Evolutionary conservation across 2,797 vertebrate species (phyloP).

Genomic region (Chrosomus eos): DNA sequence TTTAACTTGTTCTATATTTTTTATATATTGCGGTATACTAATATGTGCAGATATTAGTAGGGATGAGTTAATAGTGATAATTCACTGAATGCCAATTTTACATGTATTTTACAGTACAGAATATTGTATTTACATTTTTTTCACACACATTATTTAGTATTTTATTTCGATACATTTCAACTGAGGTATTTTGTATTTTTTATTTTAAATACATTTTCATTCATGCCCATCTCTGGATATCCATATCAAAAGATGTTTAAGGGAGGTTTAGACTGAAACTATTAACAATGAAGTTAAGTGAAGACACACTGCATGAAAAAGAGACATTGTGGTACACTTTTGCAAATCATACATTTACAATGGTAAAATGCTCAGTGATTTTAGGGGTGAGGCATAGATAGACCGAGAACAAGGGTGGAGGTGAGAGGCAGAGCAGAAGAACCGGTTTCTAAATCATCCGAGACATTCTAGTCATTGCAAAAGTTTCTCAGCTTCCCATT

Average conservation of each 20-base stretch:
- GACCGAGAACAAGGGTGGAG: conserved; percentile 24
- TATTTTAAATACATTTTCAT: not conserved
- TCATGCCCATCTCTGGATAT: not conserved
- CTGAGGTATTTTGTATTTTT: not conserved
- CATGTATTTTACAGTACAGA: not conserved
- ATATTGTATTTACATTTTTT: not conserved
- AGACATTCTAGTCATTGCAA: conserved; percentile 41
- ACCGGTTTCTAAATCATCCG: conserved; percentile 35
- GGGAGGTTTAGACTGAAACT: not conserved
- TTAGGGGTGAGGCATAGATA: conserved; percentile 38
- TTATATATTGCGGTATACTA: not conserved
- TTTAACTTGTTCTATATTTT: not conserved
- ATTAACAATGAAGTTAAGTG: not conserved
- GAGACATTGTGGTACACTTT: not conserved
- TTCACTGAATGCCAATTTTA: not conserved
- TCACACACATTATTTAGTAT: too few species aligned
- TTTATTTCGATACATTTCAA: not conserved
- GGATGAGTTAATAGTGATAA: not conserved
- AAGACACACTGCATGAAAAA: not conserved
- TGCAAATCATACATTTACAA: conserved; percentile 5
- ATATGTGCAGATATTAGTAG: not conserved
- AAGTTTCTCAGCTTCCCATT: not conserved
- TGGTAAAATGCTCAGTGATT: not conserved
- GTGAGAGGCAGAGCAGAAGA: conserved; percentile 34
- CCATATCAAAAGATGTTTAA: not conserved